Evolutionary conservation across 2,888 invertebrate species (phyloP).

Genomic region (Drosophila prostipennis): DNA sequence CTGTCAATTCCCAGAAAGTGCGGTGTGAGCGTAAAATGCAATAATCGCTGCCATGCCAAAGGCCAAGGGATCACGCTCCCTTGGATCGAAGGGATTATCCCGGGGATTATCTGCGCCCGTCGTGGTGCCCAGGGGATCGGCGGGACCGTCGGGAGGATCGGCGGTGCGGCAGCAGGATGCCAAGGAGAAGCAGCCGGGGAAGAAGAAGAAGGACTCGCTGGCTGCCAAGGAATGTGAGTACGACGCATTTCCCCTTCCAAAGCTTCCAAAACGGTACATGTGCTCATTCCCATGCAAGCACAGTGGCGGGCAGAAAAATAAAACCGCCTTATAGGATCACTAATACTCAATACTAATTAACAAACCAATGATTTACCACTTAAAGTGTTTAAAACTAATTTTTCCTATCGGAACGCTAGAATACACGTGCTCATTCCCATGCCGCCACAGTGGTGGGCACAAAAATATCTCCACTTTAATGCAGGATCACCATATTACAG

Average conservation of each 20-base stretch:
- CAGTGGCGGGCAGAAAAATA: not conserved
- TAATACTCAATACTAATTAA: no score
- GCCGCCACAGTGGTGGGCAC: not conserved
- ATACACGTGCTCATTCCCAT: no score
- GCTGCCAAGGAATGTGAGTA: conserved; percentile 28
- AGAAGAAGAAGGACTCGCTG: conserved; percentile 1
- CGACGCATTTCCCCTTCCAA: not conserved
- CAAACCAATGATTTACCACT: no score
- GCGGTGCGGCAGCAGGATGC: not conserved
- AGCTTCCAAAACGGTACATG: conserved; percentile 6
- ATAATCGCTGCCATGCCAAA: conserved; percentile 5
- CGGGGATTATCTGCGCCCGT: not conserved
- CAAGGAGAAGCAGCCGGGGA: not conserved
- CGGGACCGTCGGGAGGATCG: not conserved
- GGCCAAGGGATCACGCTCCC: conserved; percentile 3
- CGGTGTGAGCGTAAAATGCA: not conserved
- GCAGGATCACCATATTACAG: no score
- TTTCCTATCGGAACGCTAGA: no score
- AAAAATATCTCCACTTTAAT: not conserved
- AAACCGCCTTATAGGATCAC: no score
- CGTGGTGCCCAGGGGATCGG: not conserved
- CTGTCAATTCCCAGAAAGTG: not conserved
- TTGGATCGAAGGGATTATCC: conserved; percentile 2
- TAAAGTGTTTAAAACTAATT: no score
- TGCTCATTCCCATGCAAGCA: conserved; percentile 13